phyloP scores from a whole-genome alignment of 2,113 vertebrate species.

The Pomatostomus ruficeps region DNA sequence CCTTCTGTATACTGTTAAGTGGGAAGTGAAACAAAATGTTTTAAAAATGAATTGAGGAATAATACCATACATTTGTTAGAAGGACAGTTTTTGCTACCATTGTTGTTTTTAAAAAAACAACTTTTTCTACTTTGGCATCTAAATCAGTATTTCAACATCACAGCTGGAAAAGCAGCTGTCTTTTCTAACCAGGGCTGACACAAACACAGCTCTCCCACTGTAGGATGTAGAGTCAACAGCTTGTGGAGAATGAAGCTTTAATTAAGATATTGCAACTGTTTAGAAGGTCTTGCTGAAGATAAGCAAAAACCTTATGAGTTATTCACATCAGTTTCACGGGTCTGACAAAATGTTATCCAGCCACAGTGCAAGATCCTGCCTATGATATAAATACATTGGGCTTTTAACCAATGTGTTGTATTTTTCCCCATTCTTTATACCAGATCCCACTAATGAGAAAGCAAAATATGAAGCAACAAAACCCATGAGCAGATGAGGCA shows the following conservation, averaged over 20 bases:
- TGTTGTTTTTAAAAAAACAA: slow-evolving; percentile 6
- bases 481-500: not conserved
- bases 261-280: not conserved
- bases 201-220: not conserved
- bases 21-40: slow-evolving; percentile 28
- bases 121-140: slow-evolving; percentile 11
- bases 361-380: not conserved
- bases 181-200: not conserved
- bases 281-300: not conserved
- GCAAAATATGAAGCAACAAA: not conserved
- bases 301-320: not conserved
- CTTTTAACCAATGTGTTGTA: not conserved
- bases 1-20: slow-evolving; percentile 37
- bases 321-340: not conserved
- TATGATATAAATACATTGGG: not conserved
- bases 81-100: slow-evolving; percentile 44
- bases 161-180: slow-evolving; percentile 26
- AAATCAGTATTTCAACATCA: not conserved
- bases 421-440: not conserved
- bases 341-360: not conserved
- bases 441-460: not conserved
- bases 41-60: not conserved
- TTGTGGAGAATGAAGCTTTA: not conserved
- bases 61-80: slow-evolving; percentile 49
- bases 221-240: not conserved